phyloP scores from a whole-genome alignment of 2,888 invertebrate genomes.

The Gymnocheta viridis region DNA sequence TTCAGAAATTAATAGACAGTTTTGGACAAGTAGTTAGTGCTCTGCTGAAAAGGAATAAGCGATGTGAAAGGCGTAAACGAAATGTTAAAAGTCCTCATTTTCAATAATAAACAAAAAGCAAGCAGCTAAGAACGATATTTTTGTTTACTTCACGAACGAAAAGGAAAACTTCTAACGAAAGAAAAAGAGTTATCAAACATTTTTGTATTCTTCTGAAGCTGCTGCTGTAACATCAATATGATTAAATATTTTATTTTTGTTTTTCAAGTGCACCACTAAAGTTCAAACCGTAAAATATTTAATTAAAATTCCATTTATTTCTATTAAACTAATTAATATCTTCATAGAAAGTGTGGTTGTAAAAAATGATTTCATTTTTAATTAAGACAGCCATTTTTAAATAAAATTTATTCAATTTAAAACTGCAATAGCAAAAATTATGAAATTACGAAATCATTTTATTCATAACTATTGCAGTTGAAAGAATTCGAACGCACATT shows the following conservation, averaged over 20 bases:
- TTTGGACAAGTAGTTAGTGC: neutral
- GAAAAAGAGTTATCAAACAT: neutral
- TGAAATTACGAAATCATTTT: no score
- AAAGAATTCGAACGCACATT: no score
- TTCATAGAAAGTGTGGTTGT: neutral
- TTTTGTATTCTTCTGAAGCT: neutral
- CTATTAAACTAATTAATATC: neutral
- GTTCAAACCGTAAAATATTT: constrained; percentile 3
- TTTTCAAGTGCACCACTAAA: neutral
- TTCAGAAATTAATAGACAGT: neutral
- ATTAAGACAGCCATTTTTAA: neutral
- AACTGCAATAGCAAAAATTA: neutral
- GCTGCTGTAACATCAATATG: neutral
- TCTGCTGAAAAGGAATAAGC: neutral
- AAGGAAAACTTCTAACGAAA: neutral
- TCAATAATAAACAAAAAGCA: no score
- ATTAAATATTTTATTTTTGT: no score
- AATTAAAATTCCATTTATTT: neutral
- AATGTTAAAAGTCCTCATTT: neutral
- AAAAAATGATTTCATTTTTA: neutral
- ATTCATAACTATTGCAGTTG: no score
- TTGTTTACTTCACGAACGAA: neutral
- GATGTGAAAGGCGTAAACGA: no score
- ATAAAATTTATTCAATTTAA: neutral
- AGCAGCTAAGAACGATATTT: neutral